These are phyloP conservation scores for Stomatorhinus ivindoensis DNA, from an alignment of 2,113 vertebrate genomes.

Conservation along the genomic window DNA sequence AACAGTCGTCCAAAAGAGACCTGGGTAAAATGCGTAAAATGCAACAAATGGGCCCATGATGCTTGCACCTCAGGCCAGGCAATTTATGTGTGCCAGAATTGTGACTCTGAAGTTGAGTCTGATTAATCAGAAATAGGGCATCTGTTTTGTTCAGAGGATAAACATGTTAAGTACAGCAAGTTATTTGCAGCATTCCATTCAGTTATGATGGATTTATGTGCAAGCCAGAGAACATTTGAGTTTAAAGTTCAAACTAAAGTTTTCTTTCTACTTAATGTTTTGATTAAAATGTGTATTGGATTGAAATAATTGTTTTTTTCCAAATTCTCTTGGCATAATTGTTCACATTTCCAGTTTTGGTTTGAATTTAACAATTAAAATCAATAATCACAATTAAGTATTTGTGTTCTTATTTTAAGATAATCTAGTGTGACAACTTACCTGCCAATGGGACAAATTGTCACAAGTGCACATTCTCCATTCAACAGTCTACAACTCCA, in stretches of 20 bases:
- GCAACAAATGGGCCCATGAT: too few relatives aligned
- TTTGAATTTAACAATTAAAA: constrained; percentile 5
- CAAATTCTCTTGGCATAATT: constrained; percentile 1
- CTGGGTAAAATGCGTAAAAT: too few relatives aligned
- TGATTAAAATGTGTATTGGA: constrained; percentile 1
- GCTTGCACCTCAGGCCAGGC: too few relatives aligned
- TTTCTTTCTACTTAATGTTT: constrained; percentile 1
- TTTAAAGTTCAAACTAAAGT: neutral
- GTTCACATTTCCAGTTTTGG: neutral
- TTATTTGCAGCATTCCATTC: too few relatives aligned
- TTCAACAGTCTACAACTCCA: neutral
- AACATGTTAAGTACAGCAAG: too few relatives aligned
- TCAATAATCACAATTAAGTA: constrained; percentile 3
- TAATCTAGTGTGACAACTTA: neutral
- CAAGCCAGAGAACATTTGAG: neutral
- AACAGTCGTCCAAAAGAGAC: too few relatives aligned
- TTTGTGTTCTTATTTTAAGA: neutral
- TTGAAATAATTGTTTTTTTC: constrained; percentile 2
- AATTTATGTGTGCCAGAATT: too few relatives aligned
- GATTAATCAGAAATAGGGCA: too few relatives aligned
- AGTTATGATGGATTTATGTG: too few relatives aligned
- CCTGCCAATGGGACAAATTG: neutral
- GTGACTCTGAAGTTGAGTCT: too few relatives aligned
- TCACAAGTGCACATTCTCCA: neutral
- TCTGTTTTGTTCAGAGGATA: too few relatives aligned